Evolutionary conservation across 2,888 invertebrate species (phyloP).

Genomic region (Cantharis nigra): DNA sequence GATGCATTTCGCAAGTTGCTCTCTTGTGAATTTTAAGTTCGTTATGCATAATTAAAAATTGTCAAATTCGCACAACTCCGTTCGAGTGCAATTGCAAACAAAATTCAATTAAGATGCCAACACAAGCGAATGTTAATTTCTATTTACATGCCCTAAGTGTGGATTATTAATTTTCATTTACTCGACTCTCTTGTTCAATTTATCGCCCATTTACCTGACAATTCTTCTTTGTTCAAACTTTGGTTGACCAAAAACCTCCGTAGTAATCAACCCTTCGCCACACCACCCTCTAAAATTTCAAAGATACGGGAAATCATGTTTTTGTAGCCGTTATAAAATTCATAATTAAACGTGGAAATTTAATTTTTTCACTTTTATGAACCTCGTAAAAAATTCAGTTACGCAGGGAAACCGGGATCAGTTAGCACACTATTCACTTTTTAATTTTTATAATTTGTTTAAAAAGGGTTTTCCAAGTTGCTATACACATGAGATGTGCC

Average conservation of each 20-base stretch:
- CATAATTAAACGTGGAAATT: not conserved
- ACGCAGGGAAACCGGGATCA: not conserved
- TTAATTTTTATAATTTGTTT: not conserved
- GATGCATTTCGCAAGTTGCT: not conserved
- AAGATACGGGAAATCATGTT: not conserved
- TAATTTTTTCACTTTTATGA: not conserved
- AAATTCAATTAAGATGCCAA: not conserved
- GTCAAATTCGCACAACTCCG: not conserved
- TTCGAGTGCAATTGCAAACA: not conserved
- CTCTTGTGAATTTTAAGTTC: slow-evolving; percentile 6
- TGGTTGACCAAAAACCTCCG: not conserved
- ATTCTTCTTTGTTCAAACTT: not conserved
- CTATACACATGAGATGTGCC: too few species aligned
- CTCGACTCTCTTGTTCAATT: not conserved
- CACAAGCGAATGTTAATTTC: not conserved
- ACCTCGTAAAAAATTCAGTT: not conserved
- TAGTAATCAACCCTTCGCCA: not conserved
- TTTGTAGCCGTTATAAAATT: not conserved
- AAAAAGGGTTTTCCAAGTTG: too few species aligned
- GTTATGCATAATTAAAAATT: slow-evolving; percentile 6
- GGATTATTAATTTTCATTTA: not conserved
- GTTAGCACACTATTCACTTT: not conserved
- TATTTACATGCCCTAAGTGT: not conserved
- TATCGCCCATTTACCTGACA: not conserved
- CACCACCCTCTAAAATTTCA: not conserved